Evolutionary conservation across 2,888 invertebrate species (phyloP).

Genomic region (Agonum fuliginosum): DNA sequence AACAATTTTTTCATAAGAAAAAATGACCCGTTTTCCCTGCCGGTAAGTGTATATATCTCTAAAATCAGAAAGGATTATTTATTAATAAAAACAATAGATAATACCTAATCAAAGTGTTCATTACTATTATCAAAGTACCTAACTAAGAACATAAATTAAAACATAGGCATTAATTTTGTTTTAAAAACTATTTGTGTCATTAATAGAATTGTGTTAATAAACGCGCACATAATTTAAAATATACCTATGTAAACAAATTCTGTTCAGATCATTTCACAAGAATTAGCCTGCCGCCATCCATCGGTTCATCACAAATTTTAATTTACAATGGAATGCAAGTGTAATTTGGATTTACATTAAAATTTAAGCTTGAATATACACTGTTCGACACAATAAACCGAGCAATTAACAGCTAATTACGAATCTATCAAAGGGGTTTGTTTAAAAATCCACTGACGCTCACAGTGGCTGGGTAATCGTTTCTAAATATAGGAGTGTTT

Average conservation of each 20-base stretch:
- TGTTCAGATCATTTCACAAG: conserved; percentile 34
- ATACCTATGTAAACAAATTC: conserved; percentile 1
- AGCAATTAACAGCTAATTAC: conserved; percentile 45
- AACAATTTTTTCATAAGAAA: too few species aligned
- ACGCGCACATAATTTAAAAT: background rate
- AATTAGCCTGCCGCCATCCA: conserved; percentile 2
- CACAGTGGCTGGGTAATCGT: too few species aligned
- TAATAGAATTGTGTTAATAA: background rate
- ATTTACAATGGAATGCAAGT: conserved; percentile 37
- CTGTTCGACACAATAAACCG: conserved; percentile 38
- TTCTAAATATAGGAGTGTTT: conserved; percentile 17
- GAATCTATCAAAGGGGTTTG: conserved; percentile 41
- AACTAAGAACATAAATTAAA: too few species aligned
- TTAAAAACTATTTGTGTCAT: background rate
- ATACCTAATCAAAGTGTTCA: too few species aligned
- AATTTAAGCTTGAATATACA: conserved; percentile 23
- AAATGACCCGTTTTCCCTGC: too few species aligned
- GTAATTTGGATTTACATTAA: conserved; percentile 43
- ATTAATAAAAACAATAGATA: too few species aligned
- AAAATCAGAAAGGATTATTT: too few species aligned
- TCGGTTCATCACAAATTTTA: conserved; percentile 14
- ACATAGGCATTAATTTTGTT: too few species aligned
- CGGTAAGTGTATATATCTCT: too few species aligned
- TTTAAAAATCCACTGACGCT: conserved; percentile 1
- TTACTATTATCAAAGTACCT: too few species aligned